Percentiles rank a stretch among this genome's conserved stretches.
These are phyloP conservation scores for honey bee (Apis mellifera) DNA, from an alignment of 1,140 invertebrate species.

Conservation along the genomic window Amel_HAv3.1 CM009933.2:3665001-3665500, in stretches of 20 bases:
- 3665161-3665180: slow-evolving; percentile 29
- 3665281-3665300: too few species aligned
- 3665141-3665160: slow-evolving; percentile 17
- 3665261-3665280: too few species aligned
- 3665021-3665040: slow-evolving; percentile 21
- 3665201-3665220: too few species aligned
- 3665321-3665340: too few species aligned
- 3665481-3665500: slow-evolving; percentile 43
- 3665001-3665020: slow-evolving; percentile 57
- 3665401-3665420: too few species aligned
- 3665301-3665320: too few species aligned
- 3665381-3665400: too few species aligned
- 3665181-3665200: slow-evolving; percentile 35
- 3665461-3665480: slow-evolving; percentile 47
- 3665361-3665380: too few species aligned
- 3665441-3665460: background rate
- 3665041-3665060: slow-evolving; percentile 41
- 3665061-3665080: slow-evolving; percentile 43
- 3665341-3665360: too few species aligned
- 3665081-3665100: slow-evolving; percentile 33
- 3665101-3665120: slow-evolving; percentile 44
- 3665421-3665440: background rate
- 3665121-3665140: slow-evolving; percentile 42
- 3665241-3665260: too few species aligned
- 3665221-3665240: too few species aligned